Evolutionary conservation across 37 sponge, comb jelly and placozoan species (phyloP).

Genomic region (Cliona cf. orientalis): DNA sequence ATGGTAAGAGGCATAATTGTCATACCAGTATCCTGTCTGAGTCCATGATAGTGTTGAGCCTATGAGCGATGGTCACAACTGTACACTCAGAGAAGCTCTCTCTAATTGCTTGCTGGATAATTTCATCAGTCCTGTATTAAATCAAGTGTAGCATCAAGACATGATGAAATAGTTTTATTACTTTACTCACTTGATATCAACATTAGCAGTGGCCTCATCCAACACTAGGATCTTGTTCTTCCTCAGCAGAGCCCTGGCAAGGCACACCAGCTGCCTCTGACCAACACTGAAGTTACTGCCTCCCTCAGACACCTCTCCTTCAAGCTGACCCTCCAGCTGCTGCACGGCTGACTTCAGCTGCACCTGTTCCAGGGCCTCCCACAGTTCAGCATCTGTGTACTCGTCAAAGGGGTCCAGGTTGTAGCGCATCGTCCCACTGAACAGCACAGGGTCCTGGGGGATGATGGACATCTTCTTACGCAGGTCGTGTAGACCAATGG

Average conservation of each 20-base stretch:
- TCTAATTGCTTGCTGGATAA: conserved; percentile 85
- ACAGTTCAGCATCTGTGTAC: conserved; percentile 70
- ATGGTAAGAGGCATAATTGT: background rate
- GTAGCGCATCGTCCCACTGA: conserved; percentile 88
- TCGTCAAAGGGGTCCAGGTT: conserved; percentile 92
- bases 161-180: background rate
- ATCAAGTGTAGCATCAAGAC: background rate
- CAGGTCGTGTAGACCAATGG: conserved; percentile 85
- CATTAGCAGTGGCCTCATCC: conserved; percentile 91
- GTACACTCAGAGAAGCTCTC: conserved; percentile 85
- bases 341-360: conserved; percentile 74
- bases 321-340: conserved; percentile 54
- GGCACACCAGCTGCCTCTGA: conserved; percentile 86
- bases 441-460: conserved; percentile 92
- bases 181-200: conserved; percentile 71
- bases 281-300: conserved; percentile 89
- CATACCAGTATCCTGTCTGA: conserved; percentile 68
- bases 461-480: conserved; percentile 86
- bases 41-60: conserved; percentile 92
- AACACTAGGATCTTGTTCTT: conserved; percentile 82
- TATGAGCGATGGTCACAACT: conserved; percentile 93
- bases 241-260: conserved; percentile 85
- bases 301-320: conserved; percentile 67
- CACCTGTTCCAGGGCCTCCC: conserved; percentile 82
- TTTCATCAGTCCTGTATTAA: conserved; percentile 76